These are phyloP conservation scores for Leptinotarsa juncta DNA, from an alignment of 2,888 invertebrate species.

Conservation along the genomic window DNA sequence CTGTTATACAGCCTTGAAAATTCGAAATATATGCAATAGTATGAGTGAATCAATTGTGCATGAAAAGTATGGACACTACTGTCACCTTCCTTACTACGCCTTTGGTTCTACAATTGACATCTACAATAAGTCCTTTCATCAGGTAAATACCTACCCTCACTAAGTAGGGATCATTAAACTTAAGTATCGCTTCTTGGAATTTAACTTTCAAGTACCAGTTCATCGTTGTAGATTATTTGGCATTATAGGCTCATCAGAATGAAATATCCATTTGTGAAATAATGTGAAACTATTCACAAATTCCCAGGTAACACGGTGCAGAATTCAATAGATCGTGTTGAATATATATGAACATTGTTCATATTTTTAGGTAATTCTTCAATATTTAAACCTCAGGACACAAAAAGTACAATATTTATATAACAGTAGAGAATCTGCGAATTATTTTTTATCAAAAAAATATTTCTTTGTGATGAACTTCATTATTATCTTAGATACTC, in stretches of 20 bases:
- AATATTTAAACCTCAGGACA: too few species aligned
- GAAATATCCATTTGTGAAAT: not conserved
- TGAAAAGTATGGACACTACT: not conserved
- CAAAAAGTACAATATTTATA: too few species aligned
- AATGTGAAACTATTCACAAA: not conserved
- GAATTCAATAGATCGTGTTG: not conserved
- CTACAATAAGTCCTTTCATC: not conserved
- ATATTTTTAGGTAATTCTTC: too few species aligned
- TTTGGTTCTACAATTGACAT: not conserved
- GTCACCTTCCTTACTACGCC: not conserved
- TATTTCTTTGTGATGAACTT: too few species aligned
- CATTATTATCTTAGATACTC: too few species aligned
- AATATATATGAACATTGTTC: too few species aligned
- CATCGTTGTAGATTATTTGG: not conserved
- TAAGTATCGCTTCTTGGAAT: conserved; percentile 6
- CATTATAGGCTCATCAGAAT: conserved; percentile 6
- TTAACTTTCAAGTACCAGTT: not conserved
- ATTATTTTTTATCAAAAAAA: too few species aligned
- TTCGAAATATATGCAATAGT: too few species aligned
- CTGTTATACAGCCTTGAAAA: too few species aligned
- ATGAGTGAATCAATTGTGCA: not conserved
- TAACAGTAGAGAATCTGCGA: too few species aligned
- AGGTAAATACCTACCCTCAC: conserved; percentile 8
- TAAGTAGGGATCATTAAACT: conserved; percentile 16
- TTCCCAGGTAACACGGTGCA: not conserved